phyloP scores from a whole-genome alignment of 2,113 vertebrate species.

The Papio anubis region DNA sequence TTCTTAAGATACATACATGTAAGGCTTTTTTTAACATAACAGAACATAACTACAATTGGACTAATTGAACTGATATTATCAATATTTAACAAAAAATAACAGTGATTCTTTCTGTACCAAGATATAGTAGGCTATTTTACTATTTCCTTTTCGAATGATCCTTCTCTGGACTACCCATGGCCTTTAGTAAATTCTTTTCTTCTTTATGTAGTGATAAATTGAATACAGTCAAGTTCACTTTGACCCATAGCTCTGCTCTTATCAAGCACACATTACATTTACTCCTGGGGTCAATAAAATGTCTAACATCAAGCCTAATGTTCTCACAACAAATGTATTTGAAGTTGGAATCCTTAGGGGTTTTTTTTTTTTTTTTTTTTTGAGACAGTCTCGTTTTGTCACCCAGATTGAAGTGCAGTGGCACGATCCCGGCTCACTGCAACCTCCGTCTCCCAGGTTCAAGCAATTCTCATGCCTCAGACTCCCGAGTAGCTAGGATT shows the following conservation, averaged over 20 bases:
- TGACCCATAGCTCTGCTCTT: background rate
- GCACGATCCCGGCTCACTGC: no score
- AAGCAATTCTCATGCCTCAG: no score
- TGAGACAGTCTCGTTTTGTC: no score
- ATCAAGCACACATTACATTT: background rate
- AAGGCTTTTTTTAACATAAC: background rate
- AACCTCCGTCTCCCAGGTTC: no score
- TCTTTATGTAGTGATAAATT: background rate
- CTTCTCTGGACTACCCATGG: background rate
- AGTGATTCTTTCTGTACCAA: background rate
- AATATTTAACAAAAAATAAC: background rate
- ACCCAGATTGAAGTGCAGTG: no score
- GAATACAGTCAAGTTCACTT: background rate
- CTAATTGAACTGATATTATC: background rate
- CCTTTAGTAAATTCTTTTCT: background rate
- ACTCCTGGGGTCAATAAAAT: no score
- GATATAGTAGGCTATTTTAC: background rate
- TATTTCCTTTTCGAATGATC: background rate
- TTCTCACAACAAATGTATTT: no score
- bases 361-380: no score
- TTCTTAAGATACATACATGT: background rate
- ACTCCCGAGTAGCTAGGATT: no score
- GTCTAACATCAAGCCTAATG: no score
- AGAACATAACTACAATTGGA: background rate
- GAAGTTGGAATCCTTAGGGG: no score